A percentile compares a stretch with the other conserved stretches of the same genome.
phyloP scores from a whole-genome alignment of 2,888 invertebrate genomes.

The Pocota personata region DNA sequence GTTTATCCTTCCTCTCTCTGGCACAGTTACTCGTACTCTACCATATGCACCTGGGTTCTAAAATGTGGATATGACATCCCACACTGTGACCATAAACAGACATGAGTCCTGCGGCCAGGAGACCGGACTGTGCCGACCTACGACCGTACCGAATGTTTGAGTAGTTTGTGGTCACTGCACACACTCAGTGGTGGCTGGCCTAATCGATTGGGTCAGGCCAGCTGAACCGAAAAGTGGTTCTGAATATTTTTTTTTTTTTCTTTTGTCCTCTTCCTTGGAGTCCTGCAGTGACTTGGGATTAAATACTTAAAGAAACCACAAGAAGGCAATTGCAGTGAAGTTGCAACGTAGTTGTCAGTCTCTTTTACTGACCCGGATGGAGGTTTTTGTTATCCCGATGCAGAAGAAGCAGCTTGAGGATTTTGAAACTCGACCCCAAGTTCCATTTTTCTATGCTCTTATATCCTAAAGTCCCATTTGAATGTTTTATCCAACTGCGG shows the following conservation, averaged over 20 bases:
- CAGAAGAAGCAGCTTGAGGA: slow-evolving; percentile 40
- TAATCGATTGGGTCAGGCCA: slow-evolving; percentile 45
- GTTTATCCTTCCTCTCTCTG: background rate
- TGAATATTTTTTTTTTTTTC: background rate
- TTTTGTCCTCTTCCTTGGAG: background rate
- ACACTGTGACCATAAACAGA: slow-evolving; percentile 63
- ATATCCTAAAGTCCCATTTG: background rate
- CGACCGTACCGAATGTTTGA: slow-evolving; percentile 53
- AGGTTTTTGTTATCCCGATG: slow-evolving; percentile 1
- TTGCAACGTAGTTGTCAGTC: slow-evolving; percentile 30
- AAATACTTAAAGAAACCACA: slow-evolving; percentile 51
- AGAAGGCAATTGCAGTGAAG: slow-evolving; percentile 35
- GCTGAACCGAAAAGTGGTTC: background rate
- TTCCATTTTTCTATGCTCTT: background rate
- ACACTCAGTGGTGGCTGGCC: slow-evolving; percentile 10
- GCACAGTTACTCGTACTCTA: slow-evolving; percentile 25
- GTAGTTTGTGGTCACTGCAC: slow-evolving; percentile 65
- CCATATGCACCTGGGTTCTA: slow-evolving; percentile 6
- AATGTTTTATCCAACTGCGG: slow-evolving; percentile 49
- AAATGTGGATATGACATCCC: slow-evolving; percentile 61
- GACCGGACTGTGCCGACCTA: slow-evolving; percentile 10
- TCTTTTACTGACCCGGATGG: background rate
- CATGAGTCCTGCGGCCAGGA: slow-evolving; percentile 51
- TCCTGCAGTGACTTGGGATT: slow-evolving; percentile 26
- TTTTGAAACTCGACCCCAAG: slow-evolving; percentile 20